Percentiles rank a stretch among this genome's conserved stretches.
Evolutionary conservation across 1,140 invertebrate genomes (phyloP).

Genomic region (Archivesica marissinica): DNA sequence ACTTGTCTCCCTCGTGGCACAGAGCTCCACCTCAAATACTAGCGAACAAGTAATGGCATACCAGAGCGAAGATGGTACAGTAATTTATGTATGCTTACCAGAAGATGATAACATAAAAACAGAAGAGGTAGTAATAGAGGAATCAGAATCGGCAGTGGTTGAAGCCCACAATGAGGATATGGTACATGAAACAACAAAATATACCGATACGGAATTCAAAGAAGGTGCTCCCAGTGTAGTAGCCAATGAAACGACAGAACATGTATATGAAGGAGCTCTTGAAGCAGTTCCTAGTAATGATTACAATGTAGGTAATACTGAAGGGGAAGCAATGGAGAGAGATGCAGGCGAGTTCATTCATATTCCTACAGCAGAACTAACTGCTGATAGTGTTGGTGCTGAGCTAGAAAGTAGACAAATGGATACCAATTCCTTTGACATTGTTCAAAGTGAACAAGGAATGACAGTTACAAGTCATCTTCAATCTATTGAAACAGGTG

Average conservation of each 20-base stretch:
- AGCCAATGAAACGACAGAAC: not conserved
- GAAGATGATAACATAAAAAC: conserved; percentile 13
- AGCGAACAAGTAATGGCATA: conserved; percentile 32
- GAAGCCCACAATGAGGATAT: not conserved
- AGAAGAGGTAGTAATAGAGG: not conserved
- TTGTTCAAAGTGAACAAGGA: no score
- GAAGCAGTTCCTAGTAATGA: not conserved
- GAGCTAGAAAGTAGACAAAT: not conserved
- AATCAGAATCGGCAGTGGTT: not conserved
- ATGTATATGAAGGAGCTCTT: not conserved
- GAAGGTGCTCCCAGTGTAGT: not conserved
- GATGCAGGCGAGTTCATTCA: no score
- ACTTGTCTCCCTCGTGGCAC: conserved; percentile 1
- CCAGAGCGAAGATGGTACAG: conserved; percentile 49
- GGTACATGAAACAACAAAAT: not conserved
- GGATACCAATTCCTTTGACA: not conserved
- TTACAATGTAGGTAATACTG: not conserved
- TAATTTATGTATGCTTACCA: conserved; percentile 41
- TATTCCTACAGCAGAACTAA: no score
- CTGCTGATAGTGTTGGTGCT: no score
- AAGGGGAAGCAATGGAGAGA: no score
- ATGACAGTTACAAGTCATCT: no score
- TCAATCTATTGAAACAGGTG: no score
- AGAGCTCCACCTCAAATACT: not conserved
- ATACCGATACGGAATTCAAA: not conserved